phyloP scores from a whole-genome alignment of 30 jellyfish, hydroid and myxozoan genomes.

The Hydra vulgaris region DNA sequence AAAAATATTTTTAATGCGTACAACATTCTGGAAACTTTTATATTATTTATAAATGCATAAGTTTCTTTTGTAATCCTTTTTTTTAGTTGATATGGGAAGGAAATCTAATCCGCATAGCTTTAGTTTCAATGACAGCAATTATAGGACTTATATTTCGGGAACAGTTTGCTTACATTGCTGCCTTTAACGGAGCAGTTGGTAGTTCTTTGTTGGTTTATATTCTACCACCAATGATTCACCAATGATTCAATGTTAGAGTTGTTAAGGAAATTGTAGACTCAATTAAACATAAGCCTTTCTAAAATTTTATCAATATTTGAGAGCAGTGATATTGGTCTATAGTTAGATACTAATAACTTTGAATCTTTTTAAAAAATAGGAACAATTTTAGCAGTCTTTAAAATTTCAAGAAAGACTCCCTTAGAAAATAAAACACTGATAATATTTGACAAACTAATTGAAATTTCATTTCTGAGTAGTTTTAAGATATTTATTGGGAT shows the following conservation, averaged over 20 bases:
- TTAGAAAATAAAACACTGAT: too few relatives aligned
- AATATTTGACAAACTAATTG: too few relatives aligned
- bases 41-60: too few relatives aligned
- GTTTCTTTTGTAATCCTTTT: slow-evolving; percentile 4
- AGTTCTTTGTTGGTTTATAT: slow-evolving; percentile 81
- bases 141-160: slow-evolving; percentile 78
- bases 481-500: too few relatives aligned
- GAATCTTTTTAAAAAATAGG: too few relatives aligned
- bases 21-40: too few relatives aligned
- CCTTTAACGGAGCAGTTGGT: slow-evolving; percentile 92
- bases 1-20: too few relatives aligned
- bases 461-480: too few relatives aligned
- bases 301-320: slow-evolving; percentile 46
- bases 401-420: too few relatives aligned
- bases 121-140: slow-evolving; percentile 71
- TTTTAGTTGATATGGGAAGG: slow-evolving; percentile 83
- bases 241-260: slow-evolving; percentile 45
- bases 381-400: too few relatives aligned
- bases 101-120: slow-evolving; percentile 42
- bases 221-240: slow-evolving; percentile 81
- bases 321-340: too few relatives aligned
- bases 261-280: slow-evolving; percentile 34
- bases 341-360: too few relatives aligned
- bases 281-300: slow-evolving; percentile 30
- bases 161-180: slow-evolving; percentile 91